Percentiles rank a stretch among this genome's conserved stretches.
Evolutionary conservation across 2,797 vertebrate species (phyloP).

Genomic region (Babyrousa celebensis): DNA sequence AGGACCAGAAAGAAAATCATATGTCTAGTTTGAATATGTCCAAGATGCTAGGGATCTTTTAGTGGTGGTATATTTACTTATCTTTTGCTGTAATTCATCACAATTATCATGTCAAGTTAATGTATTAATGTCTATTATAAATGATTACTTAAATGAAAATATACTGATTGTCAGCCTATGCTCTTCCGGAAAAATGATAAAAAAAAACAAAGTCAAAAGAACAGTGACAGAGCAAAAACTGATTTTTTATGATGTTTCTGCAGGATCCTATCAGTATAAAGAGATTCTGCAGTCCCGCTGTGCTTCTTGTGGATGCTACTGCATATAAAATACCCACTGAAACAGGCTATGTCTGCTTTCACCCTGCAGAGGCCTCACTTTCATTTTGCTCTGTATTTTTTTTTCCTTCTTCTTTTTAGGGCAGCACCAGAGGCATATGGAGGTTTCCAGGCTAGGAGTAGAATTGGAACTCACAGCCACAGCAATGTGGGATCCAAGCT

Average conservation of each 20-base stretch:
- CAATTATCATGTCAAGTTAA: background rate
- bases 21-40: background rate
- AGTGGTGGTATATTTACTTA: background rate
- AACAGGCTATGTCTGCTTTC: background rate
- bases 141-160: background rate
- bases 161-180: accelerated
- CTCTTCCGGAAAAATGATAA: background rate
- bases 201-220: background rate
- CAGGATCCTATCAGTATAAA: background rate
- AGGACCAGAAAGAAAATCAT: background rate
- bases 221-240: background rate
- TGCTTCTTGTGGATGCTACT: background rate
- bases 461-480: too few relatives aligned
- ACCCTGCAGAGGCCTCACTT: background rate
- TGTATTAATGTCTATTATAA: background rate
- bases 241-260: background rate
- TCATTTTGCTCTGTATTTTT: background rate
- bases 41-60: background rate
- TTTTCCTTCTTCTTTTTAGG: too few relatives aligned
- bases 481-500: too few relatives aligned
- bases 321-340: background rate
- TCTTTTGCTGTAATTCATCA: background rate
- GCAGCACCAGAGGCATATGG: too few relatives aligned
- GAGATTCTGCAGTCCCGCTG: background rate
- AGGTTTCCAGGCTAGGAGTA: too few relatives aligned